Base-by-base conservation (phyloP, 2,113 vertebrate genomes). In the Rhinoptilus africanus region DNA sequence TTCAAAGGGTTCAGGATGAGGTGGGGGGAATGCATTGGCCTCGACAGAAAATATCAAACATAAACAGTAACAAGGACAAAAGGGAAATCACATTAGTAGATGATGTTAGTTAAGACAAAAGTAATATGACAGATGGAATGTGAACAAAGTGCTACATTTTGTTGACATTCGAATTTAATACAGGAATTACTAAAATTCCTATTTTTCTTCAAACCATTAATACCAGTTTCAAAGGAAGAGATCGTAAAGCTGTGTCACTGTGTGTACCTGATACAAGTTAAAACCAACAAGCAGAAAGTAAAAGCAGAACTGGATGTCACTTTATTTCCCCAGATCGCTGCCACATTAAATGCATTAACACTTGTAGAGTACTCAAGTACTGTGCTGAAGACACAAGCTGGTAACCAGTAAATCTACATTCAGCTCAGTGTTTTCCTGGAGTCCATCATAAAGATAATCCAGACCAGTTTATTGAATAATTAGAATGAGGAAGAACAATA, bases 11-110 rank as follows among this genome's bases (percentile, higher is more conserved):
- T 76, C 63, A 53, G 54, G 34, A 34, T 34, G 7, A 8, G 15
- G 16, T 8, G 8, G 5, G 37, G 16, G 34, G 12, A 77, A 77
- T 2, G 3, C 6, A 57, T 0, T n/a, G 51, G 51, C n/a, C 34
- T 78, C 41, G 12, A 59, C n/a, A 47, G 59, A 85, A 74, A 71
- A 3, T 15, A 51, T 24, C 50, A 64, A 66, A 81, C 3, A 1
- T 5, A 62, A 13, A 19, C 35, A 66, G 14, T 8, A 88, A 76
- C 20, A 66, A 69, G 48, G 35, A n/a, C 72, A 86, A 81, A 24
- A 2, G 10, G 24, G 12, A 60, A 88, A 51, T 63, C 16, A 17
- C 34, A 66, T 17, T 34, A 79, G 57, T 5, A 56, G 23, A 64
- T 32, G 6, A 48, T 23, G 22, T 54, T 43, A 47, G 39, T 35